A percentile compares a stretch with the other conserved stretches of the same genome.
phyloP scores from a whole-genome alignment of 2,113 vertebrate genomes.

The Oplegnathus fasciatus region DNA sequence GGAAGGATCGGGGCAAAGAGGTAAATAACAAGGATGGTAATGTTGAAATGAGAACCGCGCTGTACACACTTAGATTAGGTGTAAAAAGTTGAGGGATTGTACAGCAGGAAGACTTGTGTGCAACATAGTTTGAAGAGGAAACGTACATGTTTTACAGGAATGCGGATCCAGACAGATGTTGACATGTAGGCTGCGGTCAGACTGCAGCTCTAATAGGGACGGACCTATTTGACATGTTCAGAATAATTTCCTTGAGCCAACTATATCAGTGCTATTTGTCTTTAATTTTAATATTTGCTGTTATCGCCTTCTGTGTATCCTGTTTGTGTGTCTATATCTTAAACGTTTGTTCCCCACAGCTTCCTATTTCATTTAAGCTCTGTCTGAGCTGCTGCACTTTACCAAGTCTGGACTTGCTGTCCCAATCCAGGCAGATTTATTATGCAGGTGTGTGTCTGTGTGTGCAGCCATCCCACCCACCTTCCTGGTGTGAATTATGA shows the following conservation, averaged over 20 bases:
- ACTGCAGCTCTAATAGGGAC: background rate
- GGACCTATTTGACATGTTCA: background rate
- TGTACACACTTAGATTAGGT: background rate
- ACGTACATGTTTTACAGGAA: conserved; percentile 47
- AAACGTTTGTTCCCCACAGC: conserved; percentile 19
- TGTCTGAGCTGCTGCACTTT: conserved; percentile 60
- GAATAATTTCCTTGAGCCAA: background rate
- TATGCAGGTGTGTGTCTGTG: conserved; percentile 59
- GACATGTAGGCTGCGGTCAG: conserved; percentile 16
- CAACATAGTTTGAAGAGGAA: conserved; percentile 6
- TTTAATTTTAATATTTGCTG: background rate
- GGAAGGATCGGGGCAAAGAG: conserved; percentile 19
- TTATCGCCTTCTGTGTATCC: background rate
- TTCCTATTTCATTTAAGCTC: conserved; percentile 47
- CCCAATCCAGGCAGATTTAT: conserved; percentile 64
- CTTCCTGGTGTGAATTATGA: conserved; percentile 24
- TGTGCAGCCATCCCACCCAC: conserved; percentile 34
- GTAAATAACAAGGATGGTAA: conserved; percentile 12
- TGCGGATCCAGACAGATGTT: conserved; percentile 54
- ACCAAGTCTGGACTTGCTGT: conserved; percentile 82
- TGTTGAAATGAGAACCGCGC: background rate
- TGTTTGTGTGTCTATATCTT: conserved; percentile 11
- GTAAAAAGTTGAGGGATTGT: background rate
- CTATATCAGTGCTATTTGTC: background rate
- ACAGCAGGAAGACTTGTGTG: background rate